phyloP scores from a whole-genome alignment of 35 echinoderm and acorn worm genomes.

The Apostichopus californicus region DNA sequence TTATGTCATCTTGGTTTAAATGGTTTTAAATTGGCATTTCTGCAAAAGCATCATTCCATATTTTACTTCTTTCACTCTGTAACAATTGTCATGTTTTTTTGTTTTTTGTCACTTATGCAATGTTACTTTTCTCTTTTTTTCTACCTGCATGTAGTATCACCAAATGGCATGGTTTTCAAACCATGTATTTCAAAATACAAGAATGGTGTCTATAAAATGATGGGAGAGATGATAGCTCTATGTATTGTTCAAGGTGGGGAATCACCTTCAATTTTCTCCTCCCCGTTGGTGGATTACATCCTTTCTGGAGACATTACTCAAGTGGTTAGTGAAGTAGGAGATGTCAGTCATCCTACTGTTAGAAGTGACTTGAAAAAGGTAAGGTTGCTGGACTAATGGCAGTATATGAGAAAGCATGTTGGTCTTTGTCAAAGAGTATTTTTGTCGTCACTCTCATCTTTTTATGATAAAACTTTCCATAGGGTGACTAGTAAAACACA shows the following conservation, averaged over 20 bases:
- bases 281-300: not conserved
- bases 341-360: not conserved
- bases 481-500: no score
- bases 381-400: not conserved
- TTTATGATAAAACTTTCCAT: no score
- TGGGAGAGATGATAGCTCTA: not conserved
- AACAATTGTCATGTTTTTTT: not conserved
- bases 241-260: not conserved
- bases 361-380: not conserved
- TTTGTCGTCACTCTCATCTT: no score
- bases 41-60: no score
- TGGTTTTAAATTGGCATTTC: no score
- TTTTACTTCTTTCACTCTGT: not conserved
- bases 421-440: no score
- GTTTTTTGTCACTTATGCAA: not conserved
- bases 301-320: not conserved
- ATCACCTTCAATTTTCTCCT: not conserved
- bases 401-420: no score
- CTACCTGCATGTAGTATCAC: not conserved
- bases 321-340: not conserved
- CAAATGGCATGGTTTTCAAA: not conserved
- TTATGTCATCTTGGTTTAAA: no score
- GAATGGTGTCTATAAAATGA: not conserved
- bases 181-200: slow-evolving; percentile 4
- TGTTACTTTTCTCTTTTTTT: not conserved